Evolutionary conservation across 2,113 vertebrate genomes (phyloP), one percentile per base, ranked within the genome.

Genomic region (Xiphorhynchus elegans): DNA sequence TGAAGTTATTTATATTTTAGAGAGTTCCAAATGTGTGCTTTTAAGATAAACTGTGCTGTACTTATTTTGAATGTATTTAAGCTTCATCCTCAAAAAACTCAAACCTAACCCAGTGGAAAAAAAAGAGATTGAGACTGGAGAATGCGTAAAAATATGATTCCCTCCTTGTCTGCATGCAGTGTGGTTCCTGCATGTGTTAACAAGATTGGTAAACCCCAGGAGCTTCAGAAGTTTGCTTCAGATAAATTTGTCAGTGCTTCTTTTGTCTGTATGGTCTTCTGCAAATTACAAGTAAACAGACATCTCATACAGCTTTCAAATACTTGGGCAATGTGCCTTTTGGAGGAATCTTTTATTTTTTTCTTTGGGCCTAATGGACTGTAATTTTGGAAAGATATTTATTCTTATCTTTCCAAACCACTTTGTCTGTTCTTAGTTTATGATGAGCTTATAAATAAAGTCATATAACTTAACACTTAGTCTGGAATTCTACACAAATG

Each of bases 181-280:
- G 9, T 52, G 66, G 42, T 56, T 84, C 81, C 84, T 69, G 64
- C 60, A 75, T 9, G 1, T 87, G 53, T 91, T 87, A 93, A 92
- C 73, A 93, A 89, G 93, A 93, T 84, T 93, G 88, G 50, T 90
- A 91, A 31, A 90, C 60, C 58, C 62, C 69, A 81, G 88, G 68
- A 93, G 86, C 95, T 79, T 97, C 80, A 93, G 93, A 91, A 92
- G 92, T 94, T 94, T 87, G 40, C 21, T 87, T 90, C 60, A 89
- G 93, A 92, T 95, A 89, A 95, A 95, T 96, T 92, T 89, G 62
- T 94, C 86, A 89, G 77, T 84, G 69, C n/a, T 89, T 81, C 93
- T 93, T 92, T 94, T 92, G 60, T 93, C 93, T 87, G 56, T 53
- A 1, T 78, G 62, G 49, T 79, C 60, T 73, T 79, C 56, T 87